A percentile compares a stretch with the other conserved stretches of the same genome.
Evolutionary conservation across 2,797 vertebrate species (phyloP).

Genomic region (Acipenser oxyrinchus): DNA sequence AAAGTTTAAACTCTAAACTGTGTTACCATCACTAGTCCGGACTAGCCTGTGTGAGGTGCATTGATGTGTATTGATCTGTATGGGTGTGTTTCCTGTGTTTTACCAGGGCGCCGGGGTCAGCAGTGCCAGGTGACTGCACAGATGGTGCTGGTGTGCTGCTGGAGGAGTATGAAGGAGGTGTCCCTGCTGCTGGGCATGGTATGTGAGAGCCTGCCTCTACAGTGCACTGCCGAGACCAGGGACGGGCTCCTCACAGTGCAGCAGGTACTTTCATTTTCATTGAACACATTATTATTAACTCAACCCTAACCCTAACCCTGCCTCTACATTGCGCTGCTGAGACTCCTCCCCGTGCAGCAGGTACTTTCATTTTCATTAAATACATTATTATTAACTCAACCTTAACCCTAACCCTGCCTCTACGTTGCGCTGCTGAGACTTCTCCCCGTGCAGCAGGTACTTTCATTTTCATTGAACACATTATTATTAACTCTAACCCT

Average conservation of each 20-base stretch:
- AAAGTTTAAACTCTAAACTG: too few relatives aligned
- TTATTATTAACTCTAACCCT: too few relatives aligned
- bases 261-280: slow-evolving; percentile 60
- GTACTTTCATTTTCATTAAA: too few relatives aligned
- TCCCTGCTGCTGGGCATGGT: slow-evolving; percentile 81
- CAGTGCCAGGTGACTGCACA: slow-evolving; percentile 84
- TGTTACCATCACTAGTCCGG: slow-evolving; percentile 1
- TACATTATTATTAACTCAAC: too few relatives aligned
- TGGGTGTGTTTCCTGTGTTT: slow-evolving; percentile 21
- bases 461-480: too few relatives aligned
- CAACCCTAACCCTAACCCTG: too few relatives aligned
- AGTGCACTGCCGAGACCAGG: slow-evolving; percentile 31
- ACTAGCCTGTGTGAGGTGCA: slow-evolving; percentile 1
- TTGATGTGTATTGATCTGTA: not conserved
- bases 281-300: too few relatives aligned
- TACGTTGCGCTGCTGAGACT: too few relatives aligned
- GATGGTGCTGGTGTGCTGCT: slow-evolving; percentile 93
- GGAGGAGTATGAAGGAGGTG: slow-evolving; percentile 96
- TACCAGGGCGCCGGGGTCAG: slow-evolving; percentile 36
- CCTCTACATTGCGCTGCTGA: too few relatives aligned
- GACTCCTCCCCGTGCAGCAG: too few relatives aligned
- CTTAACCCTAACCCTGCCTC: too few relatives aligned
- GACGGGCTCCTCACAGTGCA: slow-evolving; percentile 66
- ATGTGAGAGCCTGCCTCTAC: slow-evolving; percentile 75
- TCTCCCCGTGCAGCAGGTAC: too few relatives aligned